Conservation (phyloP, 1,140 invertebrate species). For the Monomorium pharaonis region DNA sequence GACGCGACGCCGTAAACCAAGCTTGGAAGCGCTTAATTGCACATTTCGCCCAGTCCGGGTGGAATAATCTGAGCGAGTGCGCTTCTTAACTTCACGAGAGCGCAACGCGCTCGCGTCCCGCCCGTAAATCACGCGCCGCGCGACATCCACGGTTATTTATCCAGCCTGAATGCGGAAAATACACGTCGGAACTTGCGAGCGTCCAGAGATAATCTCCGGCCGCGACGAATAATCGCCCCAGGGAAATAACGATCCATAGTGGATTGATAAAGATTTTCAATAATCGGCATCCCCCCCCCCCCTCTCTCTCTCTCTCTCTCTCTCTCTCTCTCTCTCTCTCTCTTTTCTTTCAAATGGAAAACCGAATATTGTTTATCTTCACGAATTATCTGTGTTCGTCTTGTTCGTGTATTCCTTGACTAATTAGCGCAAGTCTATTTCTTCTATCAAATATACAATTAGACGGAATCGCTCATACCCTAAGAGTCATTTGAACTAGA, state of each 20-base stretch:
- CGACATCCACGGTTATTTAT: conserved; percentile 38
- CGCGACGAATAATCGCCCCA: conserved; percentile 1
- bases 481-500: background rate
- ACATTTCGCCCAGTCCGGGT: conserved; percentile 24
- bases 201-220: conserved; percentile 32
- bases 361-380: background rate
- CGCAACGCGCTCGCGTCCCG: background rate
- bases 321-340: too few relatives aligned
- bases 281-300: background rate
- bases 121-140: conserved; percentile 35
- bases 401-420: background rate
- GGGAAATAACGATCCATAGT: background rate
- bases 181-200: conserved; percentile 10
- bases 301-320: too few relatives aligned
- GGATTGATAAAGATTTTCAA: conserved; percentile 4
- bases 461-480: background rate
- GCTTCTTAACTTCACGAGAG: conserved; percentile 48
- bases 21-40: conserved; percentile 47
- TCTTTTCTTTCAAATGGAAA: background rate
- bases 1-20: conserved; percentile 33
- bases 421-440: background rate
- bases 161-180: conserved; percentile 47
- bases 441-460: background rate
- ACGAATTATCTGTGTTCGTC: too few relatives aligned
- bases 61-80: conserved; percentile 44